phyloP scores from a whole-genome alignment of 1,140 invertebrate genomes.

The Tigriopus japonicus region DNA sequence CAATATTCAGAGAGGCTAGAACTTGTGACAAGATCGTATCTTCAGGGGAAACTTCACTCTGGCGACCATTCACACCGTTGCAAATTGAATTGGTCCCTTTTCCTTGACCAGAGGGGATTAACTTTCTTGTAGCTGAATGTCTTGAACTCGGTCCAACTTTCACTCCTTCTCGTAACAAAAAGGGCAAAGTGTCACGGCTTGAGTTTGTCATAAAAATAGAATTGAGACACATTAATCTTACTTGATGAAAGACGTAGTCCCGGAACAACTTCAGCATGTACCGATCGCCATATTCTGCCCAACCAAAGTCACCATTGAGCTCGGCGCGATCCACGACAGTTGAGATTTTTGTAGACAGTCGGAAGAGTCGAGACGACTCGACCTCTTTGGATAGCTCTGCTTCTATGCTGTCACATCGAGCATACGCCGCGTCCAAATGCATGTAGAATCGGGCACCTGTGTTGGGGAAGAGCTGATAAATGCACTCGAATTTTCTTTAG shows the following conservation, averaged over 20 bases:
- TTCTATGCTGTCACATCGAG: constrained; percentile 67
- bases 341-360: constrained; percentile 71
- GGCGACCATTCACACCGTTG: no score
- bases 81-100: no score
- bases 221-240: not conserved
- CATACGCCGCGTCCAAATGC: constrained; percentile 72
- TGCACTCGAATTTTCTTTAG: not conserved
- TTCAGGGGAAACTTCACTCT: no score
- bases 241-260: constrained; percentile 86
- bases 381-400: constrained; percentile 78
- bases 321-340: constrained; percentile 84
- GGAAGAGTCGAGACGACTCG: constrained; percentile 78
- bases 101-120: no score
- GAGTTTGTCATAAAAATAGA: not conserved
- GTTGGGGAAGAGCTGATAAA: not conserved
- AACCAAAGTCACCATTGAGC: constrained; percentile 76
- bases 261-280: constrained; percentile 96
- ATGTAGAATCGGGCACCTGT: constrained; percentile 67
- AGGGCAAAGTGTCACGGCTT: not conserved
- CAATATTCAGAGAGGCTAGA: no score
- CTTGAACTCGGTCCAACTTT: no score
- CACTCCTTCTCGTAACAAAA: no score
- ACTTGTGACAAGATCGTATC: no score
- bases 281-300: constrained; percentile 91
- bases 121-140: no score